Evolutionary conservation across 2,888 invertebrate genomes (phyloP).

Genomic region (Allophyes oxyacanthae): DNA sequence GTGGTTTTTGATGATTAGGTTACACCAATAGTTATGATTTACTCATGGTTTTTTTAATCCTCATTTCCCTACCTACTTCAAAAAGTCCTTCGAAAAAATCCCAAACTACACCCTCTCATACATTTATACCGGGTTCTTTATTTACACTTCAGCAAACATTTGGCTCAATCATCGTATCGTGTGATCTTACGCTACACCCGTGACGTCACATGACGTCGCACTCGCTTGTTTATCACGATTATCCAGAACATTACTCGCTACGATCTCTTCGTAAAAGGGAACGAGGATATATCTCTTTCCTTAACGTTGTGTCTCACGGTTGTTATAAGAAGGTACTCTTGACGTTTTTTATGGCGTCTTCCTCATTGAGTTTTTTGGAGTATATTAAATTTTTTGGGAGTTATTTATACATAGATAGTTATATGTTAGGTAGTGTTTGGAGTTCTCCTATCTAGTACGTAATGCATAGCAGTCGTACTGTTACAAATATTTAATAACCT

Average conservation of each 20-base stretch:
- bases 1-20: too few relatives aligned
- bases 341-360: slow-evolving; percentile 46
- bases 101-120: neutral
- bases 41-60: too few relatives aligned
- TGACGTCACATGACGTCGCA: slow-evolving; percentile 45
- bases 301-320: slow-evolving; percentile 48
- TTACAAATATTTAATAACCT: too few relatives aligned
- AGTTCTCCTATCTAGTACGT: too few relatives aligned
- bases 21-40: too few relatives aligned
- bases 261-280: slow-evolving; percentile 59
- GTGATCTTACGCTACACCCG: slow-evolving; percentile 21
- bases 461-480: too few relatives aligned
- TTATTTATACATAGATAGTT: neutral
- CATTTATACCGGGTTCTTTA: slow-evolving; percentile 11
- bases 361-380: slow-evolving; percentile 28
- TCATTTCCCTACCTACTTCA: too few relatives aligned
- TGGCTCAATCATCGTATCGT: slow-evolving; percentile 40
- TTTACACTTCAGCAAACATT: slow-evolving; percentile 46
- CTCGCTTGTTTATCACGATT: slow-evolving; percentile 58
- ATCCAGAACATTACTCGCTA: slow-evolving; percentile 54
- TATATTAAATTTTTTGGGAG: slow-evolving; percentile 15
- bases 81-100: too few relatives aligned
- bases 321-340: slow-evolving; percentile 46
- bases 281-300: slow-evolving; percentile 58
- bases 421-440: neutral